phyloP scores from a whole-genome alignment of 2,888 invertebrate species.

The Microchrysa polita region DNA sequence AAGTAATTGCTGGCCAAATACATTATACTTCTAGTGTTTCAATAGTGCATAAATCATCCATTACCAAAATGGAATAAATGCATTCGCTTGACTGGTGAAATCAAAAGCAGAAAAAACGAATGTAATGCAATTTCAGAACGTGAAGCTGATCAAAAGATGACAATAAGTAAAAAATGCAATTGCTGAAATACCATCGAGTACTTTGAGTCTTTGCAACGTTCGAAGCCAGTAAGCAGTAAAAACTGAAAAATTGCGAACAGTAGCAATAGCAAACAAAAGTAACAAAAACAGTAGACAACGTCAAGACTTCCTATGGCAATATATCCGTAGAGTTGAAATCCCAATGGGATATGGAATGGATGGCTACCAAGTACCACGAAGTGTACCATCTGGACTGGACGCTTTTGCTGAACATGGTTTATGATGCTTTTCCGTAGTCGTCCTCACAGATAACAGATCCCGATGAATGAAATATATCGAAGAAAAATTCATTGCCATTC shows the following conservation, averaged over 20 bases:
- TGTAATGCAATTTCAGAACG: constrained; percentile 17
- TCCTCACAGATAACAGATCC: not conserved
- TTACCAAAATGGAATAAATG: constrained; percentile 18
- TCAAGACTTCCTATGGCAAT: constrained; percentile 38
- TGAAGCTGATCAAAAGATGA: constrained; percentile 36
- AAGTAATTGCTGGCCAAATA: not conserved
- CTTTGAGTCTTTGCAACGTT: constrained; percentile 43
- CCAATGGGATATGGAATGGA: constrained; percentile 39
- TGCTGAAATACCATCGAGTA: constrained; percentile 41
- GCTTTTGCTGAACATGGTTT: not conserved
- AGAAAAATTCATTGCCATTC: constrained; percentile 36
- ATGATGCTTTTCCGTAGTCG: constrained; percentile 2
- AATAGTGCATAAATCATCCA: constrained; percentile 25
- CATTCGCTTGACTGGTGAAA: constrained; percentile 25
- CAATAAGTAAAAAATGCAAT: constrained; percentile 34
- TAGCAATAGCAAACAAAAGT: constrained; percentile 28
- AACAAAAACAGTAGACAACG: constrained; percentile 6
- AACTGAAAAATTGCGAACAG: constrained; percentile 18
- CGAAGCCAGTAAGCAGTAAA: not conserved
- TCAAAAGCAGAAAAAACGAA: constrained; percentile 28
- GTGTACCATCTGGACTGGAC: constrained; percentile 33
- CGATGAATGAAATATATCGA: constrained; percentile 13
- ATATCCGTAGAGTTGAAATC: constrained; percentile 34
- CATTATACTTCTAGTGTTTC: not conserved
- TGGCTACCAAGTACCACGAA: constrained; percentile 23